Base-by-base conservation (phyloP, 1,140 invertebrate species). In the Drosophila parvula region DNA sequence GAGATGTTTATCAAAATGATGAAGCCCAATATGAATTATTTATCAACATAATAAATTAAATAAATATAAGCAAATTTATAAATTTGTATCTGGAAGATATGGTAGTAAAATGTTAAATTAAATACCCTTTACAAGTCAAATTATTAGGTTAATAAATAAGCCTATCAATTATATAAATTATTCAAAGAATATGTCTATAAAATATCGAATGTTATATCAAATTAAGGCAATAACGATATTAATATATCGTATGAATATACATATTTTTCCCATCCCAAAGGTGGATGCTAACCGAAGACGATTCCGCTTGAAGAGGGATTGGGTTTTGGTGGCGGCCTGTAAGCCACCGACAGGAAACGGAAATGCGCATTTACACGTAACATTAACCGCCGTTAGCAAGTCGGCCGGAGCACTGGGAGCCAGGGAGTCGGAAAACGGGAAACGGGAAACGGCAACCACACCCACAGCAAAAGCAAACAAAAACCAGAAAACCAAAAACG, bases 281-380 rank as follows among this genome's bases (percentile, higher is more conserved):
- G 18, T 6, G 38, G 12, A 38, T n/a, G 18, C 34, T 55, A 27
- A 27, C 18, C 22, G 22, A n/a, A 34, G 12, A 22, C 14, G 22
- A 56, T 3, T 34, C 9, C 16, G 38, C 41, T 30, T 43, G 51
- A 27, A 10, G 40, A 22, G 22, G 27, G 16, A 18, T 3, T 22
- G 50, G 10, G 50, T 51, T 61, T 34, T 69, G 27, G 43, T 58
- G 69, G 3, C 12, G 28, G 38, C 47, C 45, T 73, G 61, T 28
- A 38, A 81, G 45, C 27, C 50, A 43, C 73, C 63, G 48, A 50
- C 77, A 78, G 83, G 79, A 88, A 88, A 70, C 83, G 83, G 83
- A 88, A 88, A 88, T 88, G 83, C 83, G 83, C 83, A 88, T 88
- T 88, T 88, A 88, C 84, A 88, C 83, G 83, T 88, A 88, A 88